Conservation (phyloP, 92 coral and sea anemone genomes). For the Porites evermanni region DNA sequence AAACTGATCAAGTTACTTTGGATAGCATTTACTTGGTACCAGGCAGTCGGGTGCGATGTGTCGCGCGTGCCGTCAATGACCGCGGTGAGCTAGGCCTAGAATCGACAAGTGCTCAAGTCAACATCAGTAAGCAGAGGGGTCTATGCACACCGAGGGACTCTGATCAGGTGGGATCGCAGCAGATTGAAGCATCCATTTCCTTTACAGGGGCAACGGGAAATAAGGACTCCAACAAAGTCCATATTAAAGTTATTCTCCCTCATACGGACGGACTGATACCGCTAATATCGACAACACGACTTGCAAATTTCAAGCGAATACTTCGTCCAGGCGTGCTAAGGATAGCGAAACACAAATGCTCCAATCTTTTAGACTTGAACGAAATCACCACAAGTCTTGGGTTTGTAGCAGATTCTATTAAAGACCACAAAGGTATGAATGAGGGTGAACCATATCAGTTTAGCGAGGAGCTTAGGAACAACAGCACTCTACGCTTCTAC, state of each 20-base stretch:
- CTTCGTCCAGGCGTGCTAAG: constrained; percentile 85
- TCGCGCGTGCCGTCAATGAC: constrained; percentile 87
- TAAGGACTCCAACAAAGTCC: constrained; percentile 88
- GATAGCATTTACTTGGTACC: constrained; percentile 91
- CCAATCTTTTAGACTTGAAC: constrained; percentile 75
- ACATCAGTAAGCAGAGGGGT: constrained; percentile 75
- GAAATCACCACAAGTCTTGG: constrained; percentile 86
- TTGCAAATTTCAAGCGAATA: constrained; percentile 73
- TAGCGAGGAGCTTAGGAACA: constrained; percentile 81
- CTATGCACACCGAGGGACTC: constrained; percentile 83
- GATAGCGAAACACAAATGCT: constrained; percentile 88
- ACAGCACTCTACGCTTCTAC: constrained; percentile 86
- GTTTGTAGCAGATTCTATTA: constrained; percentile 69
- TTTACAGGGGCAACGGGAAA: constrained; percentile 87
- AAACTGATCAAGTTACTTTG: constrained; percentile 78
- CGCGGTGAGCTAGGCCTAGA: constrained; percentile 86
- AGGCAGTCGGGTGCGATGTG: constrained; percentile 87
- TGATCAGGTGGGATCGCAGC: constrained; percentile 87
- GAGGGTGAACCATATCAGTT: constrained; percentile 93
- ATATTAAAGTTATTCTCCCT: constrained; percentile 83
- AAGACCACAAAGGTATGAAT: constrained; percentile 54
- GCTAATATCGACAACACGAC: constrained; percentile 81
- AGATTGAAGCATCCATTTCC: constrained; percentile 83
- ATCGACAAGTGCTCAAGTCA: constrained; percentile 79
- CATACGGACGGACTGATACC: constrained; percentile 96